These are phyloP conservation scores for Psilopogon haemacephalus DNA, from an alignment of 2,113 vertebrate species.

Conservation along the genomic window DNA sequence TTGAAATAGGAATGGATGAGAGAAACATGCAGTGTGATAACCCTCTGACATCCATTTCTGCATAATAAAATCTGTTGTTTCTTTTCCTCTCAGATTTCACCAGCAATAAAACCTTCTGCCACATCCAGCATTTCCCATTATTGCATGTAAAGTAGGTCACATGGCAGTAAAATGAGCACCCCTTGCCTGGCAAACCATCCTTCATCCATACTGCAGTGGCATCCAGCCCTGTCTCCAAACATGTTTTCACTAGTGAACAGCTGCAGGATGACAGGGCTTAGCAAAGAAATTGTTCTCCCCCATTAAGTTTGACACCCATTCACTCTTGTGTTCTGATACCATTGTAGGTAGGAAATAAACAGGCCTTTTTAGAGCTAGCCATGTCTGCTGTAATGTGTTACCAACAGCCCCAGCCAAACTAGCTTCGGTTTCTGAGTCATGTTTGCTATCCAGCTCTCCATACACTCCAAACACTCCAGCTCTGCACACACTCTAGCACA, in stretches of 20 bases:
- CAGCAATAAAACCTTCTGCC: background rate
- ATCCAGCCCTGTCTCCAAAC: background rate
- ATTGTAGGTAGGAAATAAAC: background rate
- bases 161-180: background rate
- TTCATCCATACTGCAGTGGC: background rate
- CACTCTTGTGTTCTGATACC: background rate
- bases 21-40: background rate
- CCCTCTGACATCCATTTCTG: background rate
- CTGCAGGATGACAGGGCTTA: background rate
- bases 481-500: background rate
- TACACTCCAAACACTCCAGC: background rate
- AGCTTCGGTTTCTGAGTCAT: background rate
- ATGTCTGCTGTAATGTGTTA: background rate
- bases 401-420: background rate
- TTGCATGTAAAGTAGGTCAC: background rate
- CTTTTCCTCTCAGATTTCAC: background rate
- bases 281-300: background rate
- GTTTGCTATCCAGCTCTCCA: background rate
- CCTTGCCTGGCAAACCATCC: background rate
- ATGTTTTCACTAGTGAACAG: background rate
- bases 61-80: background rate
- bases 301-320: background rate
- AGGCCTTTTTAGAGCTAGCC: background rate
- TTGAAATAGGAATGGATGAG: background rate
- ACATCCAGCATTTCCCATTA: background rate